phyloP scores from a whole-genome alignment of 92 coral and sea anemone genomes.

The Bergia puertoricense region DNA sequence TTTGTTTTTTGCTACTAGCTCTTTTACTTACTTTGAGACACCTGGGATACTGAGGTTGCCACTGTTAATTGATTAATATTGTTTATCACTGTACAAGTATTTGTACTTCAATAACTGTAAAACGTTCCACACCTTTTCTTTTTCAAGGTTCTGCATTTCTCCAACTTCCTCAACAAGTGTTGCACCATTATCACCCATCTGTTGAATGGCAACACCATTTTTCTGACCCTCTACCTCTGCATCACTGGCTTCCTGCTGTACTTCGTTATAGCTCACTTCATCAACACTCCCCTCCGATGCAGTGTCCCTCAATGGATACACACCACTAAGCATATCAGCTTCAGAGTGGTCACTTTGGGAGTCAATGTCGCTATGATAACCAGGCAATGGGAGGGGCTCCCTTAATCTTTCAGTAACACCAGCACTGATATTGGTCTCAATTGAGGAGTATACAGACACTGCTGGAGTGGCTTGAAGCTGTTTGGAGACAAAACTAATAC shows the following conservation, averaged over 20 bases:
- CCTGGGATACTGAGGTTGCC: too few relatives aligned
- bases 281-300: slow-evolving; percentile 63
- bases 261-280: slow-evolving; percentile 27
- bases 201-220: neutral
- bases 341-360: slow-evolving; percentile 75
- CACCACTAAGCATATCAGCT: slow-evolving; percentile 78
- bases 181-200: neutral
- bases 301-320: slow-evolving; percentile 86
- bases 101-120: too few relatives aligned
- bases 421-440: slow-evolving; percentile 1
- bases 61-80: too few relatives aligned
- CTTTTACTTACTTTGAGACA: too few relatives aligned
- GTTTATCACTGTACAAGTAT: too few relatives aligned
- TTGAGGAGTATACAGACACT: slow-evolving; percentile 27
- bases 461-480: slow-evolving; percentile 43
- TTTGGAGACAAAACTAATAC: neutral
- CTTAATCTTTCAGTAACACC: slow-evolving; percentile 15
- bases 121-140: neutral
- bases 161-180: slow-evolving; percentile 7
- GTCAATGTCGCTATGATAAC: slow-evolving; percentile 53
- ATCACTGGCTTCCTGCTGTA: neutral
- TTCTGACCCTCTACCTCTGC: neutral
- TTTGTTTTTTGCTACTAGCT: too few relatives aligned
- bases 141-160: neutral
- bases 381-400: slow-evolving; percentile 8